A percentile compares a stretch with the other conserved stretches of the same genome.
Conservation (phyloP, 2,797 vertebrate genomes). For the Eleutherodactylus coqui region DNA sequence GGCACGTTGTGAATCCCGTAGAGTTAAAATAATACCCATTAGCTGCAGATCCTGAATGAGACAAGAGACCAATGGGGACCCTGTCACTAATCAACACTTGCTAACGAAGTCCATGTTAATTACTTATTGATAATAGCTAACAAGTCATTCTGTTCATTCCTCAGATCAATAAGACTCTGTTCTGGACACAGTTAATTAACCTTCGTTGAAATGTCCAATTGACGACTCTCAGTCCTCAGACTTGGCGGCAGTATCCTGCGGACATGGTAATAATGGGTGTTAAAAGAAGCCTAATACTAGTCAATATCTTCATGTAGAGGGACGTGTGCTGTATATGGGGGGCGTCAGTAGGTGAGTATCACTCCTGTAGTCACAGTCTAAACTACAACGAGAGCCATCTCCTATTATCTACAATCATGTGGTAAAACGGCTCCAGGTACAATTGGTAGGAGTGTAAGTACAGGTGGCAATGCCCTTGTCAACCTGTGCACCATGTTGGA, state of each 20-base stretch:
- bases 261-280: slow-evolving; percentile 6
- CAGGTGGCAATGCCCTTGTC: neutral
- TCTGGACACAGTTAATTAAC: slow-evolving; percentile 54
- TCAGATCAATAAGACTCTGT: slow-evolving; percentile 33
- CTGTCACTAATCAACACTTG: slow-evolving; percentile 51
- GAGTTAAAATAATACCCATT: slow-evolving; percentile 10
- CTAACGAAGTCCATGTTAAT: slow-evolving; percentile 56
- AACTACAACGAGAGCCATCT: neutral
- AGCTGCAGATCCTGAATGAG: neutral
- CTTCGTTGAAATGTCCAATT: slow-evolving; percentile 49
- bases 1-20: neutral
- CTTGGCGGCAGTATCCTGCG: neutral
- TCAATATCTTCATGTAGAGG: neutral
- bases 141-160: slow-evolving; percentile 29
- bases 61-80: slow-evolving; percentile 6
- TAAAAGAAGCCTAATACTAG: slow-evolving; percentile 21
- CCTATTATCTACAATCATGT: neutral
- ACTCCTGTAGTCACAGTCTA: neutral
- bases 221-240: neutral
- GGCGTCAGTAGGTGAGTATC: neutral
- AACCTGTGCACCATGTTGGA: neutral
- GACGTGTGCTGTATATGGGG: slow-evolving; percentile 2
- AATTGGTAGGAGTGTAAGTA: neutral
- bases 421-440: neutral
- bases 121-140: slow-evolving; percentile 59